These are phyloP conservation scores for Etheostoma cragini DNA, from an alignment of 2,113 vertebrate species.

Conservation along the genomic window DNA sequence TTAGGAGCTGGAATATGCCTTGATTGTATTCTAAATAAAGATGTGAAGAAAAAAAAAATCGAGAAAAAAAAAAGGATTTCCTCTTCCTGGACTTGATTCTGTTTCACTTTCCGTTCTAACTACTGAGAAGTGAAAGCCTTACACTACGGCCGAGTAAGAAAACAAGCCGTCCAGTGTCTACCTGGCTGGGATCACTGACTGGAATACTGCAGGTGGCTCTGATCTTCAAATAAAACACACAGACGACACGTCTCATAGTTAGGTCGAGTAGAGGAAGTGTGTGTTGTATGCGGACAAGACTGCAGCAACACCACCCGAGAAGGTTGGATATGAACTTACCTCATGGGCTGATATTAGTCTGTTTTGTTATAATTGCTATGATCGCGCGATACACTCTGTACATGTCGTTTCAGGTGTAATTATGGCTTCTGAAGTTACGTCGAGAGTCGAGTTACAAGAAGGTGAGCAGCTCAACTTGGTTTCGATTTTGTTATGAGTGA, in stretches of 20 bases:
- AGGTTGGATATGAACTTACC: background rate
- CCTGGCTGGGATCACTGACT: background rate
- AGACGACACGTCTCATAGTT: background rate
- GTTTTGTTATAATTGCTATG: background rate
- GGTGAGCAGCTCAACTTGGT: constrained; percentile 53
- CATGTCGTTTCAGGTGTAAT: constrained; percentile 33
- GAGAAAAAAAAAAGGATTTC: too few species aligned
- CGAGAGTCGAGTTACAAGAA: constrained; percentile 24
- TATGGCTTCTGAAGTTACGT: constrained; percentile 54
- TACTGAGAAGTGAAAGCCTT: background rate
- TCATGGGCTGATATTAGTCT: background rate
- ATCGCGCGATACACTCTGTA: background rate
- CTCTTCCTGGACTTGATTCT: constrained; percentile 52
- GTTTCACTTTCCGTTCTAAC: constrained; percentile 66
- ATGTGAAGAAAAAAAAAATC: too few species aligned
- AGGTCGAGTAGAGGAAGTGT: background rate
- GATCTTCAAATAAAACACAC: background rate
- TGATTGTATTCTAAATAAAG: too few species aligned
- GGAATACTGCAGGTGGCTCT: background rate
- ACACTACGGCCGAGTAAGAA: rapidly evolving
- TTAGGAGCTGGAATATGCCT: too few species aligned
- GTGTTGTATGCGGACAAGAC: constrained; percentile 3
- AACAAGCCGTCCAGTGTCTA: too few species aligned
- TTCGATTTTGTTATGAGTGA: constrained; percentile 29
- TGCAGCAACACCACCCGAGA: background rate